phyloP scores from a whole-genome alignment of 2,888 invertebrate species.

The Abrostola triplasia region DNA sequence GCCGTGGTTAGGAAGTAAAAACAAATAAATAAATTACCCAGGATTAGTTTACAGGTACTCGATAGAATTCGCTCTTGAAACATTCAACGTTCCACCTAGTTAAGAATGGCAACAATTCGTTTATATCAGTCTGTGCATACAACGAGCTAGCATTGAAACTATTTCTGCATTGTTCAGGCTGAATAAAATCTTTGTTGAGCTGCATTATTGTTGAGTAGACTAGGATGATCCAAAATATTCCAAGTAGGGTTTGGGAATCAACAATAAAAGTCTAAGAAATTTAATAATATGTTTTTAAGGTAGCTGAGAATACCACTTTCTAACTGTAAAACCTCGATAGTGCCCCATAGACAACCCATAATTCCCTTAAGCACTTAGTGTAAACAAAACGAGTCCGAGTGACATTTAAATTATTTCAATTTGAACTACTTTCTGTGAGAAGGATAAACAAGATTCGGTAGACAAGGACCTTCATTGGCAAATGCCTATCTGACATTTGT shows the following conservation, averaged over 20 bases:
- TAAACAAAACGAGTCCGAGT: slow-evolving; percentile 8
- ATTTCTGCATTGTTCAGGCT: slow-evolving; percentile 48
- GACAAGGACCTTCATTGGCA: slow-evolving; percentile 61
- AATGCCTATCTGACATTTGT: slow-evolving; percentile 59
- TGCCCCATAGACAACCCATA: no score
- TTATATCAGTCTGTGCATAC: slow-evolving; percentile 18
- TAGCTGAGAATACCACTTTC: no score
- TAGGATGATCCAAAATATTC: no score
- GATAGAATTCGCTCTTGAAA: slow-evolving; percentile 7
- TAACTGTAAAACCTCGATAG: no score
- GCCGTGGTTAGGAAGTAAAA: no score
- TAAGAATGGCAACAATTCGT: slow-evolving; percentile 11
- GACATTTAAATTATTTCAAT: slow-evolving; percentile 35
- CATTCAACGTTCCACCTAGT: slow-evolving; percentile 12
- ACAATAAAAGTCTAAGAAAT: no score
- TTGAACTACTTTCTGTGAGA: slow-evolving; percentile 26
- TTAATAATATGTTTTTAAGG: no score
- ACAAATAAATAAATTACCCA: no score
- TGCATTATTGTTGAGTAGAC: neutral
- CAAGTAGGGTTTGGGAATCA: no score
- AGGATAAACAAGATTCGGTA: slow-evolving; percentile 38
- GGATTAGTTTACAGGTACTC: no score
- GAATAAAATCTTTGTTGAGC: slow-evolving; percentile 40
- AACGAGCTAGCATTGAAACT: slow-evolving; percentile 43
- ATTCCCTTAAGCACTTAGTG: neutral